Evolutionary conservation across 2,113 vertebrate genomes (phyloP), one percentile per base, ranked within the genome.

Genomic region (human): DNA sequence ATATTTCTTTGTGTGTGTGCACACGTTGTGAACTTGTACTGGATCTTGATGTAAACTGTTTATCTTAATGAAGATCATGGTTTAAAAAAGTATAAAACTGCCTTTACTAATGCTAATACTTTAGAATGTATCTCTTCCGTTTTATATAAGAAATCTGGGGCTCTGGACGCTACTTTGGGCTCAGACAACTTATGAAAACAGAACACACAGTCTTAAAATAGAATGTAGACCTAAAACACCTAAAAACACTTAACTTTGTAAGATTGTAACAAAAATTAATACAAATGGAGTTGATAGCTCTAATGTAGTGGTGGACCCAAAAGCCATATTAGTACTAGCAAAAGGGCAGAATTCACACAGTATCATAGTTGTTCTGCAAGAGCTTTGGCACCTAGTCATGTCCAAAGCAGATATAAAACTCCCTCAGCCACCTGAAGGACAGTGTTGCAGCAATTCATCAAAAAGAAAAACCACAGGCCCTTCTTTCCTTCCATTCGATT

Each of bases 201-300:
- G 99, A 98, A 99, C 99, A 98, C 99, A 99, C 99, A 99, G 99
- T 98, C 99, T 99, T 98, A 99, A 99, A 98, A 99, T 99, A 98
- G 99, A 99, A 98, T 99, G 99, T 99, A 99, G 99, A 76, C 95
- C 98, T 98, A 99, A 98, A 98, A 98, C 99, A 99, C 98, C 99
- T 99, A 83, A 99, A 99, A 96, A 96, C 98, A 64, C 98, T 99
- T 86, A 99, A 99, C 76, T 98, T 98, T 96, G 99, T 99, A 97
- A 99, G 99, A 98, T 99, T 99, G 98, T 99, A 98, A 99, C 99
- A 98, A 99, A 99, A 99, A 99, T 25, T 25, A 59, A 23, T 40
- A 25, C n/a, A 23, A 40, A 57, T 82, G 79, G 22, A 23, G 52
- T 57, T 38, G 57, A 57, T 14, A 27, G 98, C 99, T 99, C 99